A percentile compares a stretch with the other conserved stretches of the same genome.
Conservation (phyloP, 2,888 invertebrate genomes). For the Drosophila kanekoi region DNA sequence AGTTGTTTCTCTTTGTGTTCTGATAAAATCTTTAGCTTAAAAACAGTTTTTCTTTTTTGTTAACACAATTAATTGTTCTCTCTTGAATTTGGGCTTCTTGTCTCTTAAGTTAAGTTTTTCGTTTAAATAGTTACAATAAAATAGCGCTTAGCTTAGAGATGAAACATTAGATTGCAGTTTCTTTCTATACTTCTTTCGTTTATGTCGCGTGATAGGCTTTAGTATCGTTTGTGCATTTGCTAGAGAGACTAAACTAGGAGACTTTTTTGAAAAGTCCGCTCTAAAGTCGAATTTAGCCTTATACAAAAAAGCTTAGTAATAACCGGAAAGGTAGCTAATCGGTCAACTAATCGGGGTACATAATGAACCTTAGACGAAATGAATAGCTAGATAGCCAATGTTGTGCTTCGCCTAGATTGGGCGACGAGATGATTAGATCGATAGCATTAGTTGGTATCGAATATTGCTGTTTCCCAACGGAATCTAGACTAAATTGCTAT, state of each 20-base stretch:
- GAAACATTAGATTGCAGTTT: constrained; percentile 39
- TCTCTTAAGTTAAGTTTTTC: constrained; percentile 15
- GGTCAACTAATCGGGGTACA: too few species aligned
- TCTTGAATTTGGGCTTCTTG: constrained; percentile 6
- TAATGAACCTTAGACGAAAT: not conserved
- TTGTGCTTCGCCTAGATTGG: constrained; percentile 1
- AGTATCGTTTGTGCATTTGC: constrained; percentile 43
- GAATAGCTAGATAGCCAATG: constrained; percentile 20
- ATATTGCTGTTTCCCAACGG: constrained; percentile 27
- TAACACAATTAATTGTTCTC: constrained; percentile 45
- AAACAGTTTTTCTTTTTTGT: constrained; percentile 38
- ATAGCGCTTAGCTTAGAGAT: constrained; percentile 50
- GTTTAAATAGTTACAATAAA: constrained; percentile 37
- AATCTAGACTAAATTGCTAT: constrained; percentile 54
- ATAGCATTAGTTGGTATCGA: constrained; percentile 6
- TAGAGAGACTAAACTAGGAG: constrained; percentile 51
- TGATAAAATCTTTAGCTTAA: constrained; percentile 44
- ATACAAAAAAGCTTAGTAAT: constrained; percentile 41
- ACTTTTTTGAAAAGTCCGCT: constrained; percentile 44
- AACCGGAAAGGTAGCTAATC: too few species aligned
- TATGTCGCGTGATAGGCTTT: constrained; percentile 17
- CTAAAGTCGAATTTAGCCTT: constrained; percentile 28
- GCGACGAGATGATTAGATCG: not conserved
- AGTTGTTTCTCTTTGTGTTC: constrained; percentile 8
- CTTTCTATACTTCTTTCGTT: constrained; percentile 1